These are phyloP conservation scores for Acanthisitta chloris DNA, from an alignment of 2,113 vertebrate species.

Conservation along the genomic window DNA sequence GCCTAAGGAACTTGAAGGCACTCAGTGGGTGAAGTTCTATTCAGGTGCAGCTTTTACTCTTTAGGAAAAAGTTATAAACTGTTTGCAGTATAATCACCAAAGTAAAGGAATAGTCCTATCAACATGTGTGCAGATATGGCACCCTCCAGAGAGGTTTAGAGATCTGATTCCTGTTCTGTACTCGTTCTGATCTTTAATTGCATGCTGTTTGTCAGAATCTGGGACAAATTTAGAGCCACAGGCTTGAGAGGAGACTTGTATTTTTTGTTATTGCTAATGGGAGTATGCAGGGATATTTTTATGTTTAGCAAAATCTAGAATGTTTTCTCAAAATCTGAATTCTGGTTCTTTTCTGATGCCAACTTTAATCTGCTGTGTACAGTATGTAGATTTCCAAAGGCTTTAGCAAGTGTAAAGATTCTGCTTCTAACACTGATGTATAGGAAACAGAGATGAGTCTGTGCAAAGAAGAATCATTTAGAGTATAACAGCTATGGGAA, in stretches of 20 bases:
- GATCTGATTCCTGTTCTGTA: neutral
- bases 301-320: neutral
- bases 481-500: neutral
- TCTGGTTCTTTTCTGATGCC: neutral
- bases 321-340: neutral
- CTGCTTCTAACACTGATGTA: neutral
- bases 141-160: neutral
- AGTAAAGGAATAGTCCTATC: neutral
- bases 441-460: neutral
- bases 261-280: neutral
- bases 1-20: neutral
- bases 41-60: neutral
- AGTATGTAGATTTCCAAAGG: neutral
- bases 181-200: neutral
- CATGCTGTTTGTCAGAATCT: neutral
- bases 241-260: neutral
- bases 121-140: neutral
- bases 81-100: neutral
- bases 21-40: neutral
- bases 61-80: neutral
- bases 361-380: neutral
- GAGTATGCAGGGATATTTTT: neutral
- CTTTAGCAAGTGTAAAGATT: neutral
- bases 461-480: neutral
- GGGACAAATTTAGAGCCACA: neutral